These are phyloP conservation scores for Leuctra nigra DNA, from an alignment of 2,888 invertebrate species.

Conservation along the genomic window DNA sequence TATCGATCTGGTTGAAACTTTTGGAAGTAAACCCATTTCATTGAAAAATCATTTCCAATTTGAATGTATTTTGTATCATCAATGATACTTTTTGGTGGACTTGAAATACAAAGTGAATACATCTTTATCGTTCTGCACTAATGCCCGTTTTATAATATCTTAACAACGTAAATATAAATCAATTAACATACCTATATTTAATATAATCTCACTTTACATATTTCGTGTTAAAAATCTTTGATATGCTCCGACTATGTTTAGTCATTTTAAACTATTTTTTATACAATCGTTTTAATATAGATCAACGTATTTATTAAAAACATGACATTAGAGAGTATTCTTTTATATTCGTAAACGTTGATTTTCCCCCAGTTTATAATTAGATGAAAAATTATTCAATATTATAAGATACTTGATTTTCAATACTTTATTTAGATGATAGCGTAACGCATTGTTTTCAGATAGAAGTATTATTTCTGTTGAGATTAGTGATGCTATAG, in stretches of 20 bases:
- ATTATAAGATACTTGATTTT: neutral
- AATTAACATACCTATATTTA: neutral
- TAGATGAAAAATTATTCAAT: neutral
- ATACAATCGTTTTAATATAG: neutral
- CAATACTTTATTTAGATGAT: neutral
- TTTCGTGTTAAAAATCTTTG: neutral
- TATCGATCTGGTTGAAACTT: too few species aligned
- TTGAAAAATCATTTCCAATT: too few species aligned
- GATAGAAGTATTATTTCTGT: too few species aligned
- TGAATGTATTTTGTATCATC: too few species aligned
- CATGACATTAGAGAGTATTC: neutral
- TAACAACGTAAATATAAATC: too few species aligned
- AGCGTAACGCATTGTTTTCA: neutral
- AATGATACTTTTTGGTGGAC: too few species aligned
- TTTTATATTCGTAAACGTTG: conserved; percentile 4
- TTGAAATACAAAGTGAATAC: too few species aligned
- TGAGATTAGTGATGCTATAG: too few species aligned
- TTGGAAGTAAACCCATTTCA: too few species aligned
- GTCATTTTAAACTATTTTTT: neutral
- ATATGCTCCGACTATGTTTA: neutral
- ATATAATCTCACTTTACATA: neutral
- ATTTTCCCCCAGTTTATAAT: conserved; percentile 2
- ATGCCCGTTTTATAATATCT: too few species aligned
- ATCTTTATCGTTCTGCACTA: too few species aligned
- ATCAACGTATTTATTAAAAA: neutral